A percentile compares a stretch with the other conserved stretches of the same genome.
These are phyloP conservation scores for Glossophaga mutica DNA, from an alignment of 2,797 vertebrate genomes.

Conservation along the genomic window DNA sequence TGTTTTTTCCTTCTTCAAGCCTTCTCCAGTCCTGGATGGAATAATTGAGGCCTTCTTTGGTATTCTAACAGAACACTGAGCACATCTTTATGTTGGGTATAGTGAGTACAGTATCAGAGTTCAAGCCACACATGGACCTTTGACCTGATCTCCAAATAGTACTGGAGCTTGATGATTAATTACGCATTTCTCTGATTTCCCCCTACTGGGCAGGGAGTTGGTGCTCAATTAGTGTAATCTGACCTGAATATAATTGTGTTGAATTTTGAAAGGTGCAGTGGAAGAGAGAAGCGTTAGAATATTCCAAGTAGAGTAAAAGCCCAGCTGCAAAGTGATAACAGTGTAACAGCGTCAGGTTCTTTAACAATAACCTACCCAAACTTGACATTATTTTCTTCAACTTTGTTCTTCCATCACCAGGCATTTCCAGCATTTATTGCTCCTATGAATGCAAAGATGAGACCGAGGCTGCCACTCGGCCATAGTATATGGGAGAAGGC, in stretches of 20 bases:
- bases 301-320: not conserved
- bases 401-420: constrained; percentile 48
- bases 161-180: not conserved
- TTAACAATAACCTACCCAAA: constrained; percentile 56
- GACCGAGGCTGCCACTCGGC: constrained; percentile 53
- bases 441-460: constrained; percentile 52
- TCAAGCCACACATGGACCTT: not conserved
- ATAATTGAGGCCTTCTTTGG: not conserved
- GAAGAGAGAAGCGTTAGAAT: not conserved
- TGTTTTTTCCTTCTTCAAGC: not conserved
- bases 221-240: not conserved
- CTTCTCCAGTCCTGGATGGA: not conserved
- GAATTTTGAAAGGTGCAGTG: not conserved
- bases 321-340: not conserved
- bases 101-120: not conserved
- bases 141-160: not conserved
- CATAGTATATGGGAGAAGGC: constrained; percentile 41
- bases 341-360: constrained; percentile 62
- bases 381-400: constrained; percentile 58
- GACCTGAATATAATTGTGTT: not conserved
- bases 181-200: not conserved
- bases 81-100: not conserved
- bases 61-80: not conserved
- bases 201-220: not conserved
- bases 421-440: constrained; percentile 56